A percentile compares a stretch with the other conserved stretches of the same genome.
phyloP scores from a whole-genome alignment of 2,797 vertebrate species.

The Etheostoma perlongum region DNA sequence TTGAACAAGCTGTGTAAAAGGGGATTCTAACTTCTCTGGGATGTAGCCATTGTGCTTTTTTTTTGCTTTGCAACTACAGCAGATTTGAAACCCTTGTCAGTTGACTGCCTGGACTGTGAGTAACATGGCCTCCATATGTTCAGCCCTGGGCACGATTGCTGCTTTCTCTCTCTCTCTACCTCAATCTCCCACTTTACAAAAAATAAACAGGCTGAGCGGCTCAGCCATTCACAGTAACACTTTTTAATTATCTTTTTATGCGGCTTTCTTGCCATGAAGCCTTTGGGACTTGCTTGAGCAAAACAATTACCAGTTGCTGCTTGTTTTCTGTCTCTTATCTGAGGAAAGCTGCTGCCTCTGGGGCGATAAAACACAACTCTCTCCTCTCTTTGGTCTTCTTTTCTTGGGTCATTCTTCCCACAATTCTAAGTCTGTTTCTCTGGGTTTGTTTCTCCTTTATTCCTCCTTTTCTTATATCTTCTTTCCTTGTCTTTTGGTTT shows the following conservation, averaged over 20 bases:
- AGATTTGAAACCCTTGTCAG: conserved; percentile 4
- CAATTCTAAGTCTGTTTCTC: not conserved
- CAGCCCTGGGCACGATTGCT: conserved; percentile 28
- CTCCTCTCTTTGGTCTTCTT: not conserved
- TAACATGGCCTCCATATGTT: conserved; percentile 46
- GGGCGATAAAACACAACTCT: conserved; percentile 48
- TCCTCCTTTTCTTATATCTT: conserved; percentile 4
- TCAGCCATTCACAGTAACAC: conserved; percentile 63
- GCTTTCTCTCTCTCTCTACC: conserved; percentile 7
- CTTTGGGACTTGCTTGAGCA: conserved; percentile 52
- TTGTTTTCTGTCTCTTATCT: conserved; percentile 64
- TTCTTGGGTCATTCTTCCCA: not conserved
- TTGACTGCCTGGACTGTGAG: conserved; percentile 26
- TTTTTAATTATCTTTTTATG: conserved; percentile 75
- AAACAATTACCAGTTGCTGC: conserved; percentile 70
- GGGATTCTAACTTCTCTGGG: too few species aligned
- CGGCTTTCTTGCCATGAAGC: conserved; percentile 64
- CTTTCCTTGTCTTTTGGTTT: not conserved
- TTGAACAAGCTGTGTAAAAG: too few species aligned
- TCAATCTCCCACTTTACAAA: conserved; percentile 30
- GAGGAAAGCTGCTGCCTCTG: conserved; percentile 55
- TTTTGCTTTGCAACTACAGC: not conserved
- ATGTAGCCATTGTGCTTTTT: too few species aligned
- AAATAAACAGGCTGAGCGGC: conserved; percentile 48
- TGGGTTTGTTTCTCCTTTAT: not conserved